Base-by-base conservation (phyloP, 2,888 invertebrate species). In the Pristionchus mayeri region DNA sequence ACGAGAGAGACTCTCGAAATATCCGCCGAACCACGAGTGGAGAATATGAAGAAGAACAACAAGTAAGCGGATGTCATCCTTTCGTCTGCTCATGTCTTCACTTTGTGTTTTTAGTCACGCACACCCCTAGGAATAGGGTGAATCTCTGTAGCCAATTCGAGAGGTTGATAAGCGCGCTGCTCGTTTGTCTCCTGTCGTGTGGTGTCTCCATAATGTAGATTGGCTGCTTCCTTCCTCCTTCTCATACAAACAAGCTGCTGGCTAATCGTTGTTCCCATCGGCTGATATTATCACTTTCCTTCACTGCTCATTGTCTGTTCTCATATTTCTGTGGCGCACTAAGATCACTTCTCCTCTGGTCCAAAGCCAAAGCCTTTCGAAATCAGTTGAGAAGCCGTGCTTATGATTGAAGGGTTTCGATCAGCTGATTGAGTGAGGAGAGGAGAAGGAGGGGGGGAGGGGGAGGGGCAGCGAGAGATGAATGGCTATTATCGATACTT, bases 21-120 rank as follows among this genome's bases (percentile, higher is more conserved):
- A 16, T 18, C 34, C 30, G 40, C 80, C 40, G 57, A 57, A 24
- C 57, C 80, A 2, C 21, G 57, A 40, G 57, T 80, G 34, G 40
- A 37, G 44, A 24, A 24, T 11, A 82, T 82, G 81, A 82, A 50
- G 81, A 82, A 82, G 81, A 27, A 24, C 30, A 48, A 48, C 27
- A 82, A 82, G 81, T 82, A 30, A 44, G 81, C n/a, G 6, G n/a
- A n/a, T n/a, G n/a, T n/a, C n/a, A n/a, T n/a, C n/a, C n/a, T n/a
- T n/a, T n/a, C n/a, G n/a, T n/a, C n/a, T n/a, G n/a, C n/a, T n/a
- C n/a, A n/a, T n/a, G n/a, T n/a, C n/a, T n/a, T n/a, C n/a, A n/a
- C n/a, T n/a, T n/a, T n/a, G n/a, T n/a, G n/a, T n/a, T n/a, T n/a
- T n/a, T n/a, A n/a, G n/a, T n/a, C n/a, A n/a, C n/a, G n/a, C n/a